phyloP scores from a whole-genome alignment of 2,113 vertebrate species.

The Engraulis encrasicolus region DNA sequence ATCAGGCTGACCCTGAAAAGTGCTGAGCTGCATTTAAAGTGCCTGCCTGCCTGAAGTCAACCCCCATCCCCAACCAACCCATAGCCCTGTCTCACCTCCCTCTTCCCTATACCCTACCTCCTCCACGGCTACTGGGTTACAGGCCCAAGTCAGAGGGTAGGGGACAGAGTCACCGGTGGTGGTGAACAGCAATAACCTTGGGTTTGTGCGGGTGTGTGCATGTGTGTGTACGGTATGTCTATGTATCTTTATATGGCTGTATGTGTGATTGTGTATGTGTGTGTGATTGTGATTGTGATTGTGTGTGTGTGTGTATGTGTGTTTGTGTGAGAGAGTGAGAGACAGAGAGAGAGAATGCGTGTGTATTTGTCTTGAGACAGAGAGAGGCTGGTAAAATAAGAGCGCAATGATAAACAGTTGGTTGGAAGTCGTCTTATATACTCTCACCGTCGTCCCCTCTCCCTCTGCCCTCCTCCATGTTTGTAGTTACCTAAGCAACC shows the following conservation, averaged over 20 bases:
- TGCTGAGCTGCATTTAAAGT: slow-evolving; percentile 40
- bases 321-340: no score
- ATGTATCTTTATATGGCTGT: no score
- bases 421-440: background rate
- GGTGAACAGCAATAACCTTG: no score
- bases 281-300: no score
- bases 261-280: background rate
- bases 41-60: background rate
- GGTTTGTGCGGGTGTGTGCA: no score
- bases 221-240: no score
- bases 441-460: background rate
- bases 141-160: no score
- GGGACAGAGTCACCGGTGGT: no score
- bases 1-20: slow-evolving; percentile 62
- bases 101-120: no score
- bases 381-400: background rate
- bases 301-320: background rate
- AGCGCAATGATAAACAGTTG: slow-evolving; percentile 15
- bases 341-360: no score
- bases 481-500: background rate
- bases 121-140: background rate
- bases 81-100: background rate
- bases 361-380: slow-evolving; percentile 4
- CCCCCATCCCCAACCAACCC: background rate
- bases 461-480: background rate